phyloP scores from a whole-genome alignment of 2,797 vertebrate species.

The Hozukius guyotensis region DNA sequence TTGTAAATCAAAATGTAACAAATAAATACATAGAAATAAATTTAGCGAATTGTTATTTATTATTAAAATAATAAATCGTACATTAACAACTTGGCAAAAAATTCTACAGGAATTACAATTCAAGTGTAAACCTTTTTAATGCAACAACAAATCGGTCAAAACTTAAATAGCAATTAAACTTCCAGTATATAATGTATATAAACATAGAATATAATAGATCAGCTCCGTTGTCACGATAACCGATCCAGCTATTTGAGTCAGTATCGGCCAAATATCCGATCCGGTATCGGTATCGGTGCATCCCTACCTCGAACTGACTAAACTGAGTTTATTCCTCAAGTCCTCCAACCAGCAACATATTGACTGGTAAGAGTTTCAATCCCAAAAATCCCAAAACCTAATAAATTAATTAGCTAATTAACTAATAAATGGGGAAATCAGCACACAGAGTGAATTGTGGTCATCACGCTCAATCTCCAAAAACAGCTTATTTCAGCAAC shows the following conservation, averaged over 20 bases:
- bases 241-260: too few species aligned
- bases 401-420: neutral
- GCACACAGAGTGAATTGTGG: neutral
- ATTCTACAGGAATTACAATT: too few species aligned
- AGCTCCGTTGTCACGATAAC: rapidly evolving
- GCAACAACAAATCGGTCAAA: too few species aligned
- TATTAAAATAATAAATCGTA: too few species aligned
- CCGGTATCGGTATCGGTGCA: too few species aligned
- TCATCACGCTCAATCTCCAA: neutral
- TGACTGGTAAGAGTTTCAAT: neutral
- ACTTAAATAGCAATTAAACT: too few species aligned
- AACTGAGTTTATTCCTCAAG: neutral
- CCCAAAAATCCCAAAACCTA: neutral
- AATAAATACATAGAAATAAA: too few species aligned
- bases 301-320: neutral
- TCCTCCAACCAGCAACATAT: neutral
- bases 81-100: rapidly evolving
- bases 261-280: rapidly evolving
- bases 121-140: too few species aligned
- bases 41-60: too few species aligned
- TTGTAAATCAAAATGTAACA: too few species aligned
- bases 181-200: too few species aligned
- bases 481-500: neutral
- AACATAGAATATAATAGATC: too few species aligned
- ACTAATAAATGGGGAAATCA: neutral